phyloP scores from a whole-genome alignment of 2,888 invertebrate genomes.

The Amphiduros pacificus region DNA sequence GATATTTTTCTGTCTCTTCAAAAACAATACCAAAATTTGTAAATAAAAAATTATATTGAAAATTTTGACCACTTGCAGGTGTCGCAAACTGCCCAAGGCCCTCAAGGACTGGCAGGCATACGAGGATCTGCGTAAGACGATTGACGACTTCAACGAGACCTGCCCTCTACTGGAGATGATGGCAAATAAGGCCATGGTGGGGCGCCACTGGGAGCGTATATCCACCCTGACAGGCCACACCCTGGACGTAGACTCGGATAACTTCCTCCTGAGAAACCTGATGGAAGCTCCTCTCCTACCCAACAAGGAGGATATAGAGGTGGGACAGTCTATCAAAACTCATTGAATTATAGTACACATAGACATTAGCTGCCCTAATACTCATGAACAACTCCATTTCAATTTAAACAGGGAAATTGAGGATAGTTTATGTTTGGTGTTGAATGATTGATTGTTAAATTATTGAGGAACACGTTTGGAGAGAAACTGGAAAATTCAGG shows the following conservation, averaged over 20 bases:
- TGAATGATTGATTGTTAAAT: no score
- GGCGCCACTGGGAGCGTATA: slow-evolving; percentile 93
- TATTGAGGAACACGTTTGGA: no score
- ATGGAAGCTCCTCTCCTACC: slow-evolving; percentile 89
- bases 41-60: no score
- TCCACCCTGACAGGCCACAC: slow-evolving; percentile 85
- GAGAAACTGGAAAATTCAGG: no score
- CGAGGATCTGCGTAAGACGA: slow-evolving; percentile 91
- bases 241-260: slow-evolving; percentile 91
- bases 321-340: no score
- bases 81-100: slow-evolving; percentile 91
- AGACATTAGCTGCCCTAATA: no score
- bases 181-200: slow-evolving; percentile 97
- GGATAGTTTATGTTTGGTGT: no score
- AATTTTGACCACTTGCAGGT: slow-evolving; percentile 63
- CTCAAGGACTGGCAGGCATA: slow-evolving; percentile 93
- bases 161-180: slow-evolving; percentile 92
- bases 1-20: no score
- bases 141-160: slow-evolving; percentile 97
- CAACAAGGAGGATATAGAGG: slow-evolving; percentile 95
- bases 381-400: no score
- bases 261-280: slow-evolving; percentile 90
- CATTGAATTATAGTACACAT: no score
- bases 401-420: no score
- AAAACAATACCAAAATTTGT: no score